Percentiles rank a stretch among this genome's conserved stretches.
Conservation (phyloP, 2,888 invertebrate genomes). For the Diarsia mendica region DNA sequence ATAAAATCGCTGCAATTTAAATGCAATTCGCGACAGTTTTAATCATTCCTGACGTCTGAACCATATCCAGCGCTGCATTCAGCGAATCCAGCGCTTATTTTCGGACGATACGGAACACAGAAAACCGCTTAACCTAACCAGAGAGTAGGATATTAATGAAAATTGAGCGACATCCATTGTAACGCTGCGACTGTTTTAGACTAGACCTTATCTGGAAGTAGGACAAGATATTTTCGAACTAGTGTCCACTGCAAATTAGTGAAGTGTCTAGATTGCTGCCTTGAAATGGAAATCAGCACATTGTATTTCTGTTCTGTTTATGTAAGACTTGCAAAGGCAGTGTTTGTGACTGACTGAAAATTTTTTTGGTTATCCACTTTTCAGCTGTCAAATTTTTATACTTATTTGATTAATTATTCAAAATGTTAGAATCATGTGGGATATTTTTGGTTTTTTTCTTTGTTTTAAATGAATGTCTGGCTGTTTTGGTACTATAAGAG, state of each 20-base stretch:
- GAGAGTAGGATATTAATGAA: conserved; percentile 86
- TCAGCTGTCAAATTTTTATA: too few species aligned
- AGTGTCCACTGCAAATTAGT: conserved; percentile 55
- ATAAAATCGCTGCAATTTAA: conserved; percentile 38
- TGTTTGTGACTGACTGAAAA: not conserved
- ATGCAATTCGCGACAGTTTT: conserved; percentile 63
- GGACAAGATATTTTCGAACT: conserved; percentile 81
- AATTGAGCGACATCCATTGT: conserved; percentile 88
- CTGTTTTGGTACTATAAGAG: too few species aligned
- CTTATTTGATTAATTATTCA: too few species aligned
- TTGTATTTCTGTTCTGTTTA: conserved; percentile 45
- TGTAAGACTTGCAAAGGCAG: not conserved
- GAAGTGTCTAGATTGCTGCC: conserved; percentile 42
- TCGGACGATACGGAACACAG: conserved; percentile 82
- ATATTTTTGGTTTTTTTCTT: too few species aligned
- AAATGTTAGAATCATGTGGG: too few species aligned
- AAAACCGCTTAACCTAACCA: conserved; percentile 89
- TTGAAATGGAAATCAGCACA: conserved; percentile 60
- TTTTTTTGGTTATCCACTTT: not conserved
- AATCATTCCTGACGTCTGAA: conserved; percentile 67
- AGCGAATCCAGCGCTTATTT: conserved; percentile 75
- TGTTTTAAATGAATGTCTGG: too few species aligned
- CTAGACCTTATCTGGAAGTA: conserved; percentile 81
- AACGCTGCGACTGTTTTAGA: conserved; percentile 82
- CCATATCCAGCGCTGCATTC: conserved; percentile 71